Conservation (phyloP, 2,888 invertebrate species). For the Eustalomyia histrio region DNA sequence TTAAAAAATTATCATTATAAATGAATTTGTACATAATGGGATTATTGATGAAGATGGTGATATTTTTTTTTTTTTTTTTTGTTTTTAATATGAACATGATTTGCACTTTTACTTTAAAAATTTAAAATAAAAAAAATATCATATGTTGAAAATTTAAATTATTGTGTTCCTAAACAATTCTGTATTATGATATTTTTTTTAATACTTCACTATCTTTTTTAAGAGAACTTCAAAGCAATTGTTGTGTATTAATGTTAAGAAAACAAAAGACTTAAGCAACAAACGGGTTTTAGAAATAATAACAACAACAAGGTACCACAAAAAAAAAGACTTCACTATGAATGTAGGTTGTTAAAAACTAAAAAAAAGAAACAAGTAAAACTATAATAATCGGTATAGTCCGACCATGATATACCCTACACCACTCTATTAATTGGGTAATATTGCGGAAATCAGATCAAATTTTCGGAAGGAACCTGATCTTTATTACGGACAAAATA, state of each 20-base stretch:
- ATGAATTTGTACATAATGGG: neutral
- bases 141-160: neutral
- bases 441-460: no score
- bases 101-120: conserved; percentile 1
- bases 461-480: no score
- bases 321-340: conserved; percentile 6
- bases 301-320: neutral
- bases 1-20: neutral
- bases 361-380: no score
- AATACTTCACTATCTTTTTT: neutral
- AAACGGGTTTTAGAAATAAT: conserved; percentile 26
- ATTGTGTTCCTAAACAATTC: neutral
- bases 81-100: neutral
- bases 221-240: neutral
- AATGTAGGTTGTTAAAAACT: conserved; percentile 22
- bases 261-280: conserved; percentile 49
- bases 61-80: neutral
- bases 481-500: no score
- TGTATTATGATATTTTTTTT: neutral
- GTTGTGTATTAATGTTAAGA: conserved; percentile 2
- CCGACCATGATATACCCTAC: no score
- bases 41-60: neutral
- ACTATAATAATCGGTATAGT: no score
- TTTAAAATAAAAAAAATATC: neutral
- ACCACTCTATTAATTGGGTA: no score